Evolutionary conservation across 2,113 vertebrate genomes (phyloP).

Genomic region (Mormoops blainvillei): DNA sequence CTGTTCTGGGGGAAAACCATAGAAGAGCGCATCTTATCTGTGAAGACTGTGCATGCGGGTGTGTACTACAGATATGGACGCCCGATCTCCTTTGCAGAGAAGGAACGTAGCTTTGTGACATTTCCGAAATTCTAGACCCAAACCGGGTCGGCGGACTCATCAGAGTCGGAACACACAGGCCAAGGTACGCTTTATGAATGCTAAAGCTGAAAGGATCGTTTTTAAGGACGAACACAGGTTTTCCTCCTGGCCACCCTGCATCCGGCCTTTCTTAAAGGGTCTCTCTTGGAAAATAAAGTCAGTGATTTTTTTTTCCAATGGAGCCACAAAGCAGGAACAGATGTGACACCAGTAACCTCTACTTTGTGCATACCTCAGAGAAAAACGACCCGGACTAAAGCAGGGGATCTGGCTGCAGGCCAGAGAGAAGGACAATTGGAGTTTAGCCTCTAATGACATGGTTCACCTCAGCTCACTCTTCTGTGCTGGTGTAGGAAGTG

Average conservation of each 20-base stretch:
- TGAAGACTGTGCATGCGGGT: conserved; percentile 1
- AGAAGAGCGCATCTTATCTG: background rate
- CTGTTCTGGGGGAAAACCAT: background rate
- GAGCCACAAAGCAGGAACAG: conserved; percentile 71
- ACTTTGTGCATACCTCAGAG: conserved; percentile 67
- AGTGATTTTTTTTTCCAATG: conserved; percentile 42
- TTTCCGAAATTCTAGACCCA: conserved; percentile 66
- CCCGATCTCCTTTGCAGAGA: conserved; percentile 36
- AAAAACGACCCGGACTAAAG: conserved; percentile 47
- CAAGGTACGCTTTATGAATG: conserved; percentile 54
- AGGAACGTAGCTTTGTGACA: conserved; percentile 51
- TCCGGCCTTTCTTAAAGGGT: conserved; percentile 58
- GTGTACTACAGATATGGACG: background rate
- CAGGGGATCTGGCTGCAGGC: conserved; percentile 55
- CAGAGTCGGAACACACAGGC: conserved; percentile 23
- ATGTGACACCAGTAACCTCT: conserved; percentile 72
- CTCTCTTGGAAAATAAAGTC: conserved; percentile 71
- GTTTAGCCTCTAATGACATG: conserved; percentile 28
- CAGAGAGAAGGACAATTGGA: conserved; percentile 64
- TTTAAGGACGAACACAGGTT: conserved; percentile 13
- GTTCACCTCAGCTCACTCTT: conserved; percentile 49
- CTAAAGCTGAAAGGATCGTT: conserved; percentile 16
- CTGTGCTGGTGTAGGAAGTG: background rate
- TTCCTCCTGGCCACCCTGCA: conserved; percentile 58
- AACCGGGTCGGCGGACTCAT: background rate